These are phyloP conservation scores for Coranthus polyacanthus DNA, from an alignment of 2,797 vertebrate species.

Conservation along the genomic window DNA sequence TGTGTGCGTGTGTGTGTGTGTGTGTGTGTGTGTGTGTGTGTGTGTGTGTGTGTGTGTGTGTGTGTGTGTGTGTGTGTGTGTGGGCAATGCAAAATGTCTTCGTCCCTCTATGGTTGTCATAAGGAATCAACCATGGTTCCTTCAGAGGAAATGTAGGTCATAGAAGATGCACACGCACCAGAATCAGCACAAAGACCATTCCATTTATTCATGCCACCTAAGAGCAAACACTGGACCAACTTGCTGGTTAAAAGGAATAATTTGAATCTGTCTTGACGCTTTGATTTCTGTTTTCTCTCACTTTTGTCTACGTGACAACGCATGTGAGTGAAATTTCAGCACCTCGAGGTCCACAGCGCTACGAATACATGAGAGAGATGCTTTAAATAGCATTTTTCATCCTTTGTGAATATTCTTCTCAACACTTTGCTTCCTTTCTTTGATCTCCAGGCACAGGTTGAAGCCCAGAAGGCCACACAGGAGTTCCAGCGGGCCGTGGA, in stretches of 20 bases:
- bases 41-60: slow-evolving; percentile 12
- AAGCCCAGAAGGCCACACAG: slow-evolving; percentile 95
- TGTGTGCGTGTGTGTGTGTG: slow-evolving; percentile 21
- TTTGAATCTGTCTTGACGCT: neutral
- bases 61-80: slow-evolving; percentile 9
- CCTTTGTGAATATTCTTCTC: neutral
- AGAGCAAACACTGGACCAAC: too few relatives aligned
- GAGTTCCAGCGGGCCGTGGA: slow-evolving; percentile 97
- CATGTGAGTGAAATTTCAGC: slow-evolving; percentile 2
- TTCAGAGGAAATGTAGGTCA: slow-evolving; percentile 35
- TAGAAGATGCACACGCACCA: slow-evolving; percentile 12
- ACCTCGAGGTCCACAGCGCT: neutral
- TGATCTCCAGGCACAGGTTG: slow-evolving; percentile 90
- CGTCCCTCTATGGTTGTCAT: slow-evolving; percentile 27
- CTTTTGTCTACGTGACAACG: too few relatives aligned
- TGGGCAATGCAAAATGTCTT: slow-evolving; percentile 11
- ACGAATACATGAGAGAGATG: neutral
- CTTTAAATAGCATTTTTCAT: neutral
- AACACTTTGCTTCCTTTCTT: neutral
- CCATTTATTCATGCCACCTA: neutral
- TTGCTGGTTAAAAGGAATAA: neutral
- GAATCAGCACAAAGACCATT: neutral
- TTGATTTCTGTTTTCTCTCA: neutral
- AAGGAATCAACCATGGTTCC: slow-evolving; percentile 30
- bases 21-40: slow-evolving; percentile 6